Conservation (phyloP, 1,140 invertebrate genomes). For the Gonioctena quinquepunctata region DNA sequence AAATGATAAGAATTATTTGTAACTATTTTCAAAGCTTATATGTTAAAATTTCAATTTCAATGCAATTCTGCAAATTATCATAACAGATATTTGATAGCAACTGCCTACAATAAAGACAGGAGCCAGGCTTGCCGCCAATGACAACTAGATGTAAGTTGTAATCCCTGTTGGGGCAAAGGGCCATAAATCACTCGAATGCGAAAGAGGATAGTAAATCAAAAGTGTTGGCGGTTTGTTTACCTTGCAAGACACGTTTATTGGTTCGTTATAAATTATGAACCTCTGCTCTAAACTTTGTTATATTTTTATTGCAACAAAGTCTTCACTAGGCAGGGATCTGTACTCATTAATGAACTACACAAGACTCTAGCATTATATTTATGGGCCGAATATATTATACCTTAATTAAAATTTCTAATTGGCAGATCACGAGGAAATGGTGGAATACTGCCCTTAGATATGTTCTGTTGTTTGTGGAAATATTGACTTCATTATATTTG, state of each 20-base stretch:
- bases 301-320: constrained; percentile 46
- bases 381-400: constrained; percentile 21
- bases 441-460: not conserved
- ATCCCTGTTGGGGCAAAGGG: no score
- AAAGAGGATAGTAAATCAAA: constrained; percentile 33
- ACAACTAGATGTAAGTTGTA: no score
- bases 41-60: no score
- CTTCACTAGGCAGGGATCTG: constrained; percentile 23
- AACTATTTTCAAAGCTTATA: no score
- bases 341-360: constrained; percentile 29
- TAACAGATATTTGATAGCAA: no score
- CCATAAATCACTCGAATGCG: constrained; percentile 5
- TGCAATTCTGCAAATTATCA: no score
- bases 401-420: constrained; percentile 35
- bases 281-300: constrained; percentile 41
- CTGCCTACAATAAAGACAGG: no score
- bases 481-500: not conserved
- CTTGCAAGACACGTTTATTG: constrained; percentile 39
- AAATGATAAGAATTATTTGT: no score
- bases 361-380: constrained; percentile 25
- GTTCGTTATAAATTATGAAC: constrained; percentile 36
- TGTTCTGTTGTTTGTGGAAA: not conserved
- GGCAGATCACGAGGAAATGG: constrained; percentile 7
- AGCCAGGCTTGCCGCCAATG: no score
- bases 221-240: constrained; percentile 42